A percentile compares a stretch with the other conserved stretches of the same genome.
phyloP scores from a whole-genome alignment of 2,888 invertebrate genomes.

The Nymphalis polychloros region DNA sequence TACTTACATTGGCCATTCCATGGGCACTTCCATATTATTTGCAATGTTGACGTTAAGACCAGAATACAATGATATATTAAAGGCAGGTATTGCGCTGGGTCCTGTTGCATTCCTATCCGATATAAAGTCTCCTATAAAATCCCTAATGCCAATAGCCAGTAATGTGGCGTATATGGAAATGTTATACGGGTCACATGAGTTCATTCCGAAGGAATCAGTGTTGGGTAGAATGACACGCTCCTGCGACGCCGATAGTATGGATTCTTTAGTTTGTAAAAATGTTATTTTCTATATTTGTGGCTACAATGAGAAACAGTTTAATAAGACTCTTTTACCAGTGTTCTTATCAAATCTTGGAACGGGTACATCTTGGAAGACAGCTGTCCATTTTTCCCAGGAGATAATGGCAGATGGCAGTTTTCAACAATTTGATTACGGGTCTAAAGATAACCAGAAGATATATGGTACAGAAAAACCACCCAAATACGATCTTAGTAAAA shows the following conservation, averaged over 20 bases:
- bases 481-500: slow-evolving; percentile 82
- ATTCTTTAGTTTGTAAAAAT: slow-evolving; percentile 85
- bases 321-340: slow-evolving; percentile 85
- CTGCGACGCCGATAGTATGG: slow-evolving; percentile 77
- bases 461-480: slow-evolving; percentile 83
- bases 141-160: slow-evolving; percentile 84
- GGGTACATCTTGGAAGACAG: slow-evolving; percentile 87
- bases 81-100: slow-evolving; percentile 85
- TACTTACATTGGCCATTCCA: slow-evolving; percentile 93
- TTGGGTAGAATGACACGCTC: slow-evolving; percentile 80
- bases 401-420: slow-evolving; percentile 78
- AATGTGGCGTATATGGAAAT: slow-evolving; percentile 83
- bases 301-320: slow-evolving; percentile 85
- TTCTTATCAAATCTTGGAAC: slow-evolving; percentile 87
- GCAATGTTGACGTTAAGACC: slow-evolving; percentile 85
- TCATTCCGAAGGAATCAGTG: slow-evolving; percentile 84
- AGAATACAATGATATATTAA: slow-evolving; percentile 84
- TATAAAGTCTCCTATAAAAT: slow-evolving; percentile 84
- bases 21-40: slow-evolving; percentile 91
- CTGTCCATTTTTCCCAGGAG: slow-evolving; percentile 86
- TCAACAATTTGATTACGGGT: slow-evolving; percentile 86
- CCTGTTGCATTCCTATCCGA: slow-evolving; percentile 86
- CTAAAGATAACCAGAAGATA: slow-evolving; percentile 72
- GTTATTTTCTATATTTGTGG: slow-evolving; percentile 87
- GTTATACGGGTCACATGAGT: slow-evolving; percentile 85